Conservation (phyloP, 2,797 vertebrate genomes). For the Danio choprae region DNA sequence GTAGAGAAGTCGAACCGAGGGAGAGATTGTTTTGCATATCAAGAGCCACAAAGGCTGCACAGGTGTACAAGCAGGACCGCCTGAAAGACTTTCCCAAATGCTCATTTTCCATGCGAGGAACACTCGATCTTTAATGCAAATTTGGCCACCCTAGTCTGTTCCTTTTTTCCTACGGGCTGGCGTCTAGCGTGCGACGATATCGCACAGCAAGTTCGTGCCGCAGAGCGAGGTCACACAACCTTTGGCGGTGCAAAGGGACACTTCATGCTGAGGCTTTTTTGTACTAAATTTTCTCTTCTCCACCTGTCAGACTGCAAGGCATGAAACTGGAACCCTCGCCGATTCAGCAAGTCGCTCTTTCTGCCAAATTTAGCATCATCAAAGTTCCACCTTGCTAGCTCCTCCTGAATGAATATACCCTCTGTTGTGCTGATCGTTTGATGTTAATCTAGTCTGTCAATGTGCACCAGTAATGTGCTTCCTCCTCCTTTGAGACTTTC, state of each 20-base stretch:
- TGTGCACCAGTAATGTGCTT: slow-evolving; percentile 57
- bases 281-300: slow-evolving; percentile 47
- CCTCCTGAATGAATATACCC: slow-evolving; percentile 72
- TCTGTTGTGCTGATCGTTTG: slow-evolving; percentile 78
- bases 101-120: slow-evolving; percentile 56
- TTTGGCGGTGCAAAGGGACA: slow-evolving; percentile 48
- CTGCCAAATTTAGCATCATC: slow-evolving; percentile 90
- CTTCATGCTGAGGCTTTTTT: slow-evolving; percentile 48
- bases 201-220: slow-evolving; percentile 27
- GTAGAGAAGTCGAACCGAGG: slow-evolving; percentile 56
- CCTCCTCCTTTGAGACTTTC: slow-evolving; percentile 71
- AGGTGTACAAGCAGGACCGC: slow-evolving; percentile 69
- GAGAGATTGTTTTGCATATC: slow-evolving; percentile 71
- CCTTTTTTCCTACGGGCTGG: slow-evolving; percentile 54
- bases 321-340: slow-evolving; percentile 85
- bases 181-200: slow-evolving; percentile 25
- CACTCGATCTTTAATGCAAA: slow-evolving; percentile 64
- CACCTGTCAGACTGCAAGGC: slow-evolving; percentile 74
- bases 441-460: slow-evolving; percentile 76
- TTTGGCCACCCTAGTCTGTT: slow-evolving; percentile 59
- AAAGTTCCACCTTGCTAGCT: slow-evolving; percentile 86
- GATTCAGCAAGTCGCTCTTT: slow-evolving; percentile 87
- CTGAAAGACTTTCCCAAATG: slow-evolving; percentile 64
- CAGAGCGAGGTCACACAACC: slow-evolving; percentile 68
- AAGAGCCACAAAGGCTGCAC: slow-evolving; percentile 67